Base-by-base conservation (phyloP, 2,113 vertebrate species). In the Ctenodactylus gundi region DNA sequence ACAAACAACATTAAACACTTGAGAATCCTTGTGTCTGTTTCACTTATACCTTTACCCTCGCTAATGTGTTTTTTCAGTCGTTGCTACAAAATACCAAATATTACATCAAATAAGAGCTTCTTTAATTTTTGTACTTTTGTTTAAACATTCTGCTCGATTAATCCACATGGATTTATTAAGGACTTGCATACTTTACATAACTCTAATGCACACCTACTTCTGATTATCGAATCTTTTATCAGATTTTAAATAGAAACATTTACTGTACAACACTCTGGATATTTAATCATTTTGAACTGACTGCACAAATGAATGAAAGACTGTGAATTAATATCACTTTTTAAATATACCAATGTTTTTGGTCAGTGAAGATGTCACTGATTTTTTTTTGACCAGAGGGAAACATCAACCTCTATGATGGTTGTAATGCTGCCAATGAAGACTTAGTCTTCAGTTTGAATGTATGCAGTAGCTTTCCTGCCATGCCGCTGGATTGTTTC, bases 281-380 rank as follows among this genome's bases (percentile, higher is more conserved):
- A 58, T 12, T 83, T 93, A 93, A 68, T 89, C 77, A 60, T 58
- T 78, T 80, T 51, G 21, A 44, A 77, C 17, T n/a, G 14, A 70
- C 5, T 36, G 1, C 2, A 6, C 85, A 39, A 73, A 75, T 62
- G 10, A 51, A 13, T 65, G 49, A 44, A 65, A 53, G 51, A 34
- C 18, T 70, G 13, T 67, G 51, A 70, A 51, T 65, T 18, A 81
- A 73, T 65, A 29, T 27, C 81, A 18, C 29, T 46, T 68, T 12
- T 80, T 89, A 93, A 87, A 76, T 17, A 89, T 84, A 2, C 13
- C 80, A 57, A 46, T 76, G 14, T 36, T 27, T 93, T 84, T 92
- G 12, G 67, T 87, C 41, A 12, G 44, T 90, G 81, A 94, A 93
- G 14, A 80, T 73, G 57, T 91, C 81, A 65, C 6, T 68, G 25